Evolutionary conservation across 2,888 invertebrate genomes (phyloP).

Genomic region (Gerris lacustris): DNA sequence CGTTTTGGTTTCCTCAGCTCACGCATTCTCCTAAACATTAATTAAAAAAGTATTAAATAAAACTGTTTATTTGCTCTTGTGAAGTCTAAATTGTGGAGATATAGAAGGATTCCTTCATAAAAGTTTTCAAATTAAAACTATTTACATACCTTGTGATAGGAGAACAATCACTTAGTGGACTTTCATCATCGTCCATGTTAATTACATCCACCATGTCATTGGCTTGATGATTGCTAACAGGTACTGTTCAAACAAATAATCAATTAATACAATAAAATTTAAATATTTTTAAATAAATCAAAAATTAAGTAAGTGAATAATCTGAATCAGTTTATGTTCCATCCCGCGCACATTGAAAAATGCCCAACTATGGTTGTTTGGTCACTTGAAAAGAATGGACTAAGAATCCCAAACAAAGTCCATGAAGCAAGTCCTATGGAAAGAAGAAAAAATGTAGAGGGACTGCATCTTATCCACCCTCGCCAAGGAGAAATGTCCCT

Average conservation of each 20-base stretch:
- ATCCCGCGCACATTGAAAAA: too few species aligned
- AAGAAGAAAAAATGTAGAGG: too few species aligned
- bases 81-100: background rate
- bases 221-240: slow-evolving; percentile 7
- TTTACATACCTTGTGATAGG: slow-evolving; percentile 22
- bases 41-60: background rate
- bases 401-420: too few species aligned
- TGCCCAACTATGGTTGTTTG: too few species aligned
- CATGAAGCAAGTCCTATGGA: too few species aligned
- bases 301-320: too few species aligned
- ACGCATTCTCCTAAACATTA: slow-evolving; percentile 20
- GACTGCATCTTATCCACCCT: too few species aligned
- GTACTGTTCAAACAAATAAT: background rate
- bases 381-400: too few species aligned
- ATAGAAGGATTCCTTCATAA: background rate
- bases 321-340: too few species aligned
- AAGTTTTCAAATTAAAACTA: background rate
- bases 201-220: slow-evolving; percentile 19
- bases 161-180: slow-evolving; percentile 26
- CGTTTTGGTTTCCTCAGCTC: slow-evolving; percentile 22
- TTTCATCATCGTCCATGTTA: slow-evolving; percentile 25
- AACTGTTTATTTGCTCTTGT: background rate
- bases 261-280: too few species aligned
- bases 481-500: too few species aligned
- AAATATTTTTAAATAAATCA: too few species aligned